These are phyloP conservation scores for Oncorhynchus clarkii DNA, from an alignment of 2,113 vertebrate genomes.

Conservation along the genomic window DNA sequence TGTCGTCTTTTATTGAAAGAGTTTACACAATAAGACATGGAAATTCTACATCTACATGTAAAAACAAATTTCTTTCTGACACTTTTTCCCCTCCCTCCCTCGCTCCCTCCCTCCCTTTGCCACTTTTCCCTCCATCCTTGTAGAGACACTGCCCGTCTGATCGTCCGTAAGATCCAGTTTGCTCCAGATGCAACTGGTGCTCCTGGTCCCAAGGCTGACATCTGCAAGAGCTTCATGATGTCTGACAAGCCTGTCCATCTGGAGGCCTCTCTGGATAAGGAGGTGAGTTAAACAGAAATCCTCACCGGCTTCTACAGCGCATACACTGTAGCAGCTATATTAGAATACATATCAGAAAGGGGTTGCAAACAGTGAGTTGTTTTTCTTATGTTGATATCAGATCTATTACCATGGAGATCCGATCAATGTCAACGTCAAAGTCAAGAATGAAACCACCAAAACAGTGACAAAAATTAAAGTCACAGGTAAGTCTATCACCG, in stretches of 20 bases:
- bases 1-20: neutral
- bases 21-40: neutral
- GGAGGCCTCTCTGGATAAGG: conserved; percentile 81
- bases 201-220: conserved; percentile 72
- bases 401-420: conserved; percentile 84
- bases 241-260: conserved; percentile 87
- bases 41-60: no score
- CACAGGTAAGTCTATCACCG: conserved; percentile 64
- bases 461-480: conserved; percentile 88
- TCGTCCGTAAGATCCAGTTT: conserved; percentile 89
- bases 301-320: neutral
- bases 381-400: conserved; percentile 60
- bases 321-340: neutral
- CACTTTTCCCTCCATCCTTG: neutral
- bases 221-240: conserved; percentile 88
- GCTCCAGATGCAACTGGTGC: conserved; percentile 67
- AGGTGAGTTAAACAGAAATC: conserved; percentile 66
- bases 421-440: conserved; percentile 79
- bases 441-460: conserved; percentile 89
- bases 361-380: neutral
- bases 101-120: neutral
- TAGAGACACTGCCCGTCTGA: conserved; percentile 84
- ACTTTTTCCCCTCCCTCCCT: neutral
- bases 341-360: neutral
- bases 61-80: neutral